A percentile compares a stretch with the other conserved stretches of the same genome.
Evolutionary conservation across 2,113 vertebrate genomes (phyloP).

Genomic region (Aspidoscelis tigris): DNA sequence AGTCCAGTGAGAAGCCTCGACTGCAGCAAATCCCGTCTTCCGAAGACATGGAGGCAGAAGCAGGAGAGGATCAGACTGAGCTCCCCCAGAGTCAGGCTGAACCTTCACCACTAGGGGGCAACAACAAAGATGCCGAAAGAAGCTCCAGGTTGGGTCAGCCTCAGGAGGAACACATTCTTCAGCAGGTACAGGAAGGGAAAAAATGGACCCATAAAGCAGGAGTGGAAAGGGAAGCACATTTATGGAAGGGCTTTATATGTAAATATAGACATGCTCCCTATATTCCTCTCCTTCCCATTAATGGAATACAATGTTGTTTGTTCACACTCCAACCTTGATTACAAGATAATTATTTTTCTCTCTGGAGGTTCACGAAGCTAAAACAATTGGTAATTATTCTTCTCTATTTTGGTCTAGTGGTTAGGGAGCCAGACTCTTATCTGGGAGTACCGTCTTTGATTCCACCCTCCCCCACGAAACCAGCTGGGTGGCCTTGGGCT

Average conservation of each 20-base stretch:
- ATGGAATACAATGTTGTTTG: no score
- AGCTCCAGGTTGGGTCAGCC: constrained; percentile 78
- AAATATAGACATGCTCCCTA: background rate
- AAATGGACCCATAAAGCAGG: rapidly evolving
- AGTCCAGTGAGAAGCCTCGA: constrained; percentile 90
- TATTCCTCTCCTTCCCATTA: background rate
- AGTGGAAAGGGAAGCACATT: no score
- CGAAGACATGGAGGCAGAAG: constrained; percentile 87
- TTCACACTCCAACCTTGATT: no score
- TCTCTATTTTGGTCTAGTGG: no score
- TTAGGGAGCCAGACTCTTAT: no score
- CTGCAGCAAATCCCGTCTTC: constrained; percentile 90
- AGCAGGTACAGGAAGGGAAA: constrained; percentile 71
- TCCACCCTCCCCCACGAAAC: no score
- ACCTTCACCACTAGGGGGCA: constrained; percentile 38
- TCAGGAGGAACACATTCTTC: constrained; percentile 76
- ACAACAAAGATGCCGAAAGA: constrained; percentile 67
- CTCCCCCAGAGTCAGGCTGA: constrained; percentile 56
- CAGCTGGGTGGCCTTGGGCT: no score
- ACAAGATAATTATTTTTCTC: no score
- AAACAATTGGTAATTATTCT: no score
- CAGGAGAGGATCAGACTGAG: constrained; percentile 64
- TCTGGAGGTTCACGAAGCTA: no score
- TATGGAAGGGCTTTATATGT: background rate
- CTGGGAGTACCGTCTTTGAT: no score